A percentile compares a stretch with the other conserved stretches of the same genome.
These are phyloP conservation scores for Ceratotherium simum DNA, from an alignment of 2,113 vertebrate species.

Conservation along the genomic window DNA sequence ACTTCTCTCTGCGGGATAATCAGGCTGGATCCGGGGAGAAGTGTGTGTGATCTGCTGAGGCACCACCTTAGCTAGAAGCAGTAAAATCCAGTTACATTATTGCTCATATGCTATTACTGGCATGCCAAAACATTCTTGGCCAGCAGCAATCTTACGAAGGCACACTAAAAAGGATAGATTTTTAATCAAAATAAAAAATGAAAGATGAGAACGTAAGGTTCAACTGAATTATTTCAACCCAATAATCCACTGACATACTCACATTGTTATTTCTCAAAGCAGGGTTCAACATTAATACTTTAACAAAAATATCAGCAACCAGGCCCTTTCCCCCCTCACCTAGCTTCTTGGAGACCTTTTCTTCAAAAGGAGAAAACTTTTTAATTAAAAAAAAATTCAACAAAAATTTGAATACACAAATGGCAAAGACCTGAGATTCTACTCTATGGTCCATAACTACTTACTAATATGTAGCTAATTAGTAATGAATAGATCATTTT, in stretches of 20 bases:
- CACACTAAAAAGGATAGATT: background rate
- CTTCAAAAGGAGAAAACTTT: background rate
- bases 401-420: background rate
- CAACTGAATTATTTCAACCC: background rate
- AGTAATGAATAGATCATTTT: background rate
- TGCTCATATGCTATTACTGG: background rate
- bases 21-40: constrained; percentile 96
- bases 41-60: constrained; percentile 98
- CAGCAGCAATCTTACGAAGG: background rate
- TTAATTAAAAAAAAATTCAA: background rate
- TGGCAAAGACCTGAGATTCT: constrained; percentile 21
- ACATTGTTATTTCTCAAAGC: background rate
- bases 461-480: background rate
- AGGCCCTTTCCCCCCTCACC: background rate
- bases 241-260: background rate
- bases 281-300: background rate
- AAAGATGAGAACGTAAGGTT: background rate
- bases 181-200: constrained; percentile 16
- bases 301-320: background rate
- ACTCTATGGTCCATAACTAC: background rate
- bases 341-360: background rate
- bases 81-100: constrained; percentile 45
- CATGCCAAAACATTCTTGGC: background rate
- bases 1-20: constrained; percentile 94
- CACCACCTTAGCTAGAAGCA: constrained; percentile 95